phyloP scores from a whole-genome alignment of 2,888 invertebrate species.

The Nycteola revayana region DNA sequence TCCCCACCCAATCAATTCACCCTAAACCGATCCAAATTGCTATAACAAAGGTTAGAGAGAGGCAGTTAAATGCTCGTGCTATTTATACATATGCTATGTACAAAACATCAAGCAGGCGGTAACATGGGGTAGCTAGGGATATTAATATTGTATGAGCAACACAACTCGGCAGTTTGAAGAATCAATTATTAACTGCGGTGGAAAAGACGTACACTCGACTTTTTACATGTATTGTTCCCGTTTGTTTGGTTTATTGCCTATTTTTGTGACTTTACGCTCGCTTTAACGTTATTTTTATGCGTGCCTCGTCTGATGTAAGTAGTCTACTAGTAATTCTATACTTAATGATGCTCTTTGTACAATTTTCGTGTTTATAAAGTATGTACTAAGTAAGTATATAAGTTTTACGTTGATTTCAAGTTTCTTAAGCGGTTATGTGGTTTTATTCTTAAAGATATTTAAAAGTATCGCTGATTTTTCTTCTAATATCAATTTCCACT shows the following conservation, averaged over 20 bases:
- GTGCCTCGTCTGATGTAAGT: conserved; percentile 31
- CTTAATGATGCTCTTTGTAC: conserved; percentile 24
- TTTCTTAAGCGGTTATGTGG: too few relatives aligned
- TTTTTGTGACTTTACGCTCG: conserved; percentile 66
- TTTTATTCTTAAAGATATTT: too few relatives aligned
- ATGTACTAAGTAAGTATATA: too few relatives aligned
- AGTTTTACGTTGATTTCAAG: too few relatives aligned
- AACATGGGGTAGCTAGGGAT: conserved; percentile 69
- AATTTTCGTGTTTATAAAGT: conserved; percentile 1
- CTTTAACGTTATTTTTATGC: conserved; percentile 64
- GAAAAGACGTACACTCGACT: conserved; percentile 64
- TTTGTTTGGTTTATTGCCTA: conserved; percentile 67
- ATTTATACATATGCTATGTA: conserved; percentile 43
- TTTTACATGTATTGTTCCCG: conserved; percentile 74
- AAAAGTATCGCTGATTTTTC: too few relatives aligned
- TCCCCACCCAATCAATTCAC: conserved; percentile 44
- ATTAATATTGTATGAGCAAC: conserved; percentile 78
- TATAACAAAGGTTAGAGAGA: conserved; percentile 45
- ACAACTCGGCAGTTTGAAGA: conserved; percentile 80
- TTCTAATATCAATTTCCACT: too few relatives aligned
- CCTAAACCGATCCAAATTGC: conserved; percentile 42
- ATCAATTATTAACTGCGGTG: conserved; percentile 77
- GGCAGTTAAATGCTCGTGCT: conserved; percentile 41
- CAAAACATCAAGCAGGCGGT: conserved; percentile 62
- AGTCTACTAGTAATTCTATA: conserved; percentile 32